Evolutionary conservation across 1,140 invertebrate genomes (phyloP), one percentile per base, ranked within the genome.

Genomic region (Pseudomyrmex gracilis): DNA sequence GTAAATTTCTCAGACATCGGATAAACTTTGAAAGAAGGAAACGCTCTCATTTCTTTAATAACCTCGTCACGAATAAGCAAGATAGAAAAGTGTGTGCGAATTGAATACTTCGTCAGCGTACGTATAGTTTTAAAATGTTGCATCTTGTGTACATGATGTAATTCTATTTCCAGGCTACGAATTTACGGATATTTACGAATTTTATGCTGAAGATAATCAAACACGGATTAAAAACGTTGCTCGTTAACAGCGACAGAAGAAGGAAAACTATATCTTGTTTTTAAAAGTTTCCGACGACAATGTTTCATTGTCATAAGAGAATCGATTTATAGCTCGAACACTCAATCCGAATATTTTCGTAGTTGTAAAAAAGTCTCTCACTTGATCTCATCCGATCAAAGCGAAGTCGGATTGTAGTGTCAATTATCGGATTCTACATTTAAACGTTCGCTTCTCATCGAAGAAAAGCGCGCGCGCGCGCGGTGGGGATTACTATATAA

Each of bases 251-350:
- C 43, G 76, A 12, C 47, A 43, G 63, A 71, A 58, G 43, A 80
- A 78, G 10, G 15, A 49, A 80, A 80, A 80, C 70, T 80, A 58
- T 7, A 58, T 53, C 45, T 47, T 22, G 53, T 60, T 80, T 67
- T 47, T 5, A 34, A 17, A 80, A 80, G 58, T 43, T 80, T 80
- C 22, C 22, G 43, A 43, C 68, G 49, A 71, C 55, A 71, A 80
- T 60, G 70, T 80, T 80, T 80, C 43, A 68, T 70, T 53, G 51
- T 80, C 66, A 47, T 71, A 47, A 80, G 60, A 80, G 76, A 34
- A 2, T 22, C 53, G 49, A 71, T 80, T 80, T 80, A 71, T 80
- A 71, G 20, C 24, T 68, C n/a, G 66, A 47, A 47, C 63, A 24
- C 43, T 68, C 64, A 51, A 80, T 80, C 15, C 53, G 20, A 47